Evolutionary conservation across 1,140 invertebrate genomes (phyloP).

Genomic region (Teleogryllus occipitalis): DNA sequence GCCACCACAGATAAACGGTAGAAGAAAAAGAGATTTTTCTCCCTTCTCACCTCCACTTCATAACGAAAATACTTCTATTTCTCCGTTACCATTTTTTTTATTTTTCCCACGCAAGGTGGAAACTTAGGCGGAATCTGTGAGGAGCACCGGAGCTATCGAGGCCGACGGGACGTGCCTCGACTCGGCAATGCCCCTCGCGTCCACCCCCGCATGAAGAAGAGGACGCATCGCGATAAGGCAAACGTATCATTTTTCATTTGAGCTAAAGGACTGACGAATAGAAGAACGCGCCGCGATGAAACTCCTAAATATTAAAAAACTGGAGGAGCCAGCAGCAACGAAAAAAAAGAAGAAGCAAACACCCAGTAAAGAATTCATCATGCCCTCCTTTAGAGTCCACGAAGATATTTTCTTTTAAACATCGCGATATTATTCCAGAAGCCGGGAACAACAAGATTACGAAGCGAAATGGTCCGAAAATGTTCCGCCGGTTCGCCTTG

Average conservation of each 20-base stretch:
- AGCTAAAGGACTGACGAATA: background rate
- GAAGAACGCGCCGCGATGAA: background rate
- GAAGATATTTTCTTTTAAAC: background rate
- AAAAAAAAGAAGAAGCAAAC: background rate
- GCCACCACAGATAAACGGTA: no score
- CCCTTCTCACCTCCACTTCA: background rate
- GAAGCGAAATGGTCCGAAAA: background rate
- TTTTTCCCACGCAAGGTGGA: background rate
- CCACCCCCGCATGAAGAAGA: background rate
- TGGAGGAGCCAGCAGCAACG: background rate
- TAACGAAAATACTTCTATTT: background rate
- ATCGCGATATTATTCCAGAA: background rate
- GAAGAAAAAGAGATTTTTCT: background rate
- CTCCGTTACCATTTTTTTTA: background rate
- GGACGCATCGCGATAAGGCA: background rate
- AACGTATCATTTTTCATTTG: slow-evolving; percentile 2
- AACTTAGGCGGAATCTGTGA: background rate
- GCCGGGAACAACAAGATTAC: background rate
- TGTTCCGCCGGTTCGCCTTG: no score
- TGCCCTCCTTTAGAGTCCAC: background rate
- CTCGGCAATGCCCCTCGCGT: background rate
- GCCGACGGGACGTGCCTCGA: background rate
- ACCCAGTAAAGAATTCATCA: background rate
- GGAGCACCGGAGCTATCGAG: background rate
- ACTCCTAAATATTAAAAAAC: background rate